Evolutionary conservation across 2,797 vertebrate species (phyloP).

Genomic region (Lepus townsendii): DNA sequence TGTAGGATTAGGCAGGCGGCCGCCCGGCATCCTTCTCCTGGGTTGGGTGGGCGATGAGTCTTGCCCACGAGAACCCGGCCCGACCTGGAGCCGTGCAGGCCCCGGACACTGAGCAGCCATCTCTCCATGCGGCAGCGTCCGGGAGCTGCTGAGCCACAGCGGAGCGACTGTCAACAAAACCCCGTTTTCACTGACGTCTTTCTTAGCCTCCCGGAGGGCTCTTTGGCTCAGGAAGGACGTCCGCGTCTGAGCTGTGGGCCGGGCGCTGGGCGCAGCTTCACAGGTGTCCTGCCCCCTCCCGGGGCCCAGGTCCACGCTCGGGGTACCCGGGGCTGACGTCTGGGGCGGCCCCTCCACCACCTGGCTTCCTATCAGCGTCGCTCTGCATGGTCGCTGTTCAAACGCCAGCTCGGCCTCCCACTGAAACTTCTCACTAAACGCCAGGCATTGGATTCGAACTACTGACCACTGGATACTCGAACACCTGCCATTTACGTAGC

Average conservation of each 20-base stretch:
- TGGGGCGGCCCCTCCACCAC: neutral
- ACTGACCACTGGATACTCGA: neutral
- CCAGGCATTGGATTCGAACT: neutral
- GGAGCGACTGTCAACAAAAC: neutral
- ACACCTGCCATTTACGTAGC: neutral
- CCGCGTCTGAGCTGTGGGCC: rapidly evolving
- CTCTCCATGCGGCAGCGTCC: rapidly evolving
- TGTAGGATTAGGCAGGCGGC: neutral
- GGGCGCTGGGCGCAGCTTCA: rapidly evolving
- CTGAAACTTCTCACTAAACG: neutral
- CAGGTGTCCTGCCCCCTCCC: neutral
- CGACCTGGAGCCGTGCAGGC: rapidly evolving
- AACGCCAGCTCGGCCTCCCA: too few species aligned
- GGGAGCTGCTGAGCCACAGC: neutral
- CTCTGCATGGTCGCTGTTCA: neutral
- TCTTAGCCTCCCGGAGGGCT: too few species aligned
- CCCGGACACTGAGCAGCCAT: neutral
- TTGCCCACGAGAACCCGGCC: rapidly evolving
- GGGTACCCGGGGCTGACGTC: too few species aligned
- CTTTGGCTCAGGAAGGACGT: neutral
- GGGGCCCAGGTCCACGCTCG: rapidly evolving
- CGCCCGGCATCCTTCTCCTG: neutral
- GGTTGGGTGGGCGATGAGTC: neutral
- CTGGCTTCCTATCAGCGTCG: neutral
- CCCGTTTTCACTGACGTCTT: too few species aligned